phyloP scores from a whole-genome alignment of 2,113 vertebrate genomes.

The Corythornis vintsioides region DNA sequence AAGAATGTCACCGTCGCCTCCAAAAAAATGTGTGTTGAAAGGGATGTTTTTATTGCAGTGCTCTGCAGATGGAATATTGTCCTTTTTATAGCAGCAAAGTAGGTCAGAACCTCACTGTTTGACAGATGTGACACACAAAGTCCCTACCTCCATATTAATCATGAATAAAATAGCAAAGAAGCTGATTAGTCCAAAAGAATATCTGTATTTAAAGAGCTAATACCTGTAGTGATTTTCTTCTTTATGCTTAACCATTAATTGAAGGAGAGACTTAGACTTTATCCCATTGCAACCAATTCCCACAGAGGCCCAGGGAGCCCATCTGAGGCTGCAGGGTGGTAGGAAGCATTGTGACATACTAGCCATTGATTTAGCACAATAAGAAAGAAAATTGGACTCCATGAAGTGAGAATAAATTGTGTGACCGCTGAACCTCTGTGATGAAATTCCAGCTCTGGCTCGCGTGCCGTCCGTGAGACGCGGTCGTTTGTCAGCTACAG shows the following conservation, averaged over 20 bases:
- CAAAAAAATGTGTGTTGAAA: neutral
- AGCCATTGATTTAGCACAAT: neutral
- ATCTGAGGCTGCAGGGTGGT: neutral
- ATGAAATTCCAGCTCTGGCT: neutral
- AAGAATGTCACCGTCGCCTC: neutral
- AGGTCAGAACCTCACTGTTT: slow-evolving; percentile 30
- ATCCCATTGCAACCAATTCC: neutral
- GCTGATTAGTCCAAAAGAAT: slow-evolving; percentile 10
- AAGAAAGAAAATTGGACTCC: neutral
- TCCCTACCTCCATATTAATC: neutral
- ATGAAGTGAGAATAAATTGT: neutral
- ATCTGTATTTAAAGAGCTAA: slow-evolving; percentile 26
- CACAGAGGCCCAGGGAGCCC: neutral
- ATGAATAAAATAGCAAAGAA: slow-evolving; percentile 17
- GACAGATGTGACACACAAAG: slow-evolving; percentile 14
- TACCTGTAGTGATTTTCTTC: slow-evolving; percentile 5
- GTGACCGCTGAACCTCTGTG: neutral
- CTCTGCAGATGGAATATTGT: neutral
- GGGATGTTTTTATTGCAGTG: neutral
- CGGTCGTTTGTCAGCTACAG: rapidly evolving
- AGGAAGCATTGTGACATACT: neutral
- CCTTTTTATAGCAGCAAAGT: slow-evolving; percentile 26
- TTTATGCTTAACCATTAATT: neutral
- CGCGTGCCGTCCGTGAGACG: rapidly evolving
- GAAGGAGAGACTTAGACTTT: neutral